These are phyloP conservation scores for Umimayanthus chanpuru DNA, from an alignment of 92 coral and sea anemone genomes.

Conservation along the genomic window DNA sequence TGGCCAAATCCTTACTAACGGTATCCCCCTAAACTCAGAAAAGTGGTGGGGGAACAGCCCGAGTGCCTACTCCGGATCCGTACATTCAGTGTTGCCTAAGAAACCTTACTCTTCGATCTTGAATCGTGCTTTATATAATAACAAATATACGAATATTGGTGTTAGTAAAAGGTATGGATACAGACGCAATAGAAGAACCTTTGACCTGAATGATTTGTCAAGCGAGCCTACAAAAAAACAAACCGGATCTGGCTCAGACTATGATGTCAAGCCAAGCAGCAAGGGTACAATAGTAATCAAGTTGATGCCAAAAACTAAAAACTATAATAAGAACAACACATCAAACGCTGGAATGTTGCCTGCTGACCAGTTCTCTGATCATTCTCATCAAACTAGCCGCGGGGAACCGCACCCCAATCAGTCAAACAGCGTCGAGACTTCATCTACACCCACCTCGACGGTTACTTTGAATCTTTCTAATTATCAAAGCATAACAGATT, in stretches of 20 bases:
- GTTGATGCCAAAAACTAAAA: not conserved
- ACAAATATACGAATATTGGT: not conserved
- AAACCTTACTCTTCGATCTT: not conserved
- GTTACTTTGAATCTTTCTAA: conserved; percentile 16
- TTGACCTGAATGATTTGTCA: not conserved
- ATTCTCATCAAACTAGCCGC: not conserved
- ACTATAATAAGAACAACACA: not conserved
- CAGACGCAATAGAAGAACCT: not conserved
- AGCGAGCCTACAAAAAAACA: not conserved
- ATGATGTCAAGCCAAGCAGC: conserved; percentile 7
- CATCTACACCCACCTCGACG: not conserved
- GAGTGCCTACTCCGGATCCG: not conserved
- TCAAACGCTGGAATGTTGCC: not conserved
- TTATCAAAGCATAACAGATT: not conserved
- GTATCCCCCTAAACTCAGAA: not conserved
- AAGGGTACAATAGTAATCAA: conserved; percentile 33
- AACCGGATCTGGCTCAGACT: not conserved
- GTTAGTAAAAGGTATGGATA: not conserved
- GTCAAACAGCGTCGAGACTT: not conserved
- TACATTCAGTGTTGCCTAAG: not conserved
- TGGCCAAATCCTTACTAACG: not conserved
- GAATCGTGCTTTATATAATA: not conserved
- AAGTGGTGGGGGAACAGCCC: conserved; percentile 32
- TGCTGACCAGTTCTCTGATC: not conserved
- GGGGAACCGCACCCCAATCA: not conserved